Conservation (phyloP, 53 echinoderm and acorn worm genomes). For the Arbacia lixula region DNA sequence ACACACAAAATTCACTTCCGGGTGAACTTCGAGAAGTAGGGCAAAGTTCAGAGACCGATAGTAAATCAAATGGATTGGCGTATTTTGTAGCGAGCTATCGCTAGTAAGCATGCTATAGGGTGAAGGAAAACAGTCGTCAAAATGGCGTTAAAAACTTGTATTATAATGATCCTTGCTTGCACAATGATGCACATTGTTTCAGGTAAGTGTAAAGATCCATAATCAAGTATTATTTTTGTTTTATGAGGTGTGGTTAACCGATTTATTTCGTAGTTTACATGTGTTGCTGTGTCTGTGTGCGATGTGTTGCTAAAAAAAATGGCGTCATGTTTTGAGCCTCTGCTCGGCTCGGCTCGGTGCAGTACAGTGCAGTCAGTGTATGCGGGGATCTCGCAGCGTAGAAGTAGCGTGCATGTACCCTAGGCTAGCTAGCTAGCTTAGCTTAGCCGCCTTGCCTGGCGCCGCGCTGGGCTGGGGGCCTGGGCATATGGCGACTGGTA, state of each 20-base stretch:
- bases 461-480: neutral
- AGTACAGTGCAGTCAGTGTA: neutral
- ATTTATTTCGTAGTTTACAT: neutral
- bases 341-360: neutral
- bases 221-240: neutral
- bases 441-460: neutral
- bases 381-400: neutral
- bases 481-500: too few relatives aligned
- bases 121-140: conserved; percentile 3
- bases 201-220: neutral
- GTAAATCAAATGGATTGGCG: conserved; percentile 2
- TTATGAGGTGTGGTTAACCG: neutral
- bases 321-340: conserved; percentile 21
- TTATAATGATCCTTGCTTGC: neutral
- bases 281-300: conserved; percentile 38
- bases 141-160: conserved; percentile 16
- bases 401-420: neutral
- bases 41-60: conserved; percentile 42
- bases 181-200: conserved; percentile 2
- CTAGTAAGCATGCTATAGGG: neutral
- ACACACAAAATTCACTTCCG: conserved; percentile 40
- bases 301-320: conserved; percentile 36
- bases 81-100: neutral
- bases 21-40: conserved; percentile 11
- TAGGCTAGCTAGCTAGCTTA: neutral